A percentile compares a stretch with the other conserved stretches of the same genome.
Conservation (phyloP, 2,888 invertebrate genomes). For the Pachymerium ferrugineum region DNA sequence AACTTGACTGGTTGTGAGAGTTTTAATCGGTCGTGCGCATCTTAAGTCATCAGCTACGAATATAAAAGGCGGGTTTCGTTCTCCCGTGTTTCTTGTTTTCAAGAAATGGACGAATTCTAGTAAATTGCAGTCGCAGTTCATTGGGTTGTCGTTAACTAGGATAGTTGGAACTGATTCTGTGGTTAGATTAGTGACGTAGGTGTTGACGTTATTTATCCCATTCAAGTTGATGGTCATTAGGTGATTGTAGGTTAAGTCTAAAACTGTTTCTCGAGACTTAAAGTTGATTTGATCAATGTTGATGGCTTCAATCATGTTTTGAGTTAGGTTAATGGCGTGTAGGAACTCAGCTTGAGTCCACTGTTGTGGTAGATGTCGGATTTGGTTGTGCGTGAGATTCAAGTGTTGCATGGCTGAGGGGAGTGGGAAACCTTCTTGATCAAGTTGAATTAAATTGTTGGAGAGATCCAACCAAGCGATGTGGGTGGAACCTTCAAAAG, state of each 20-base stretch:
- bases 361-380: neutral
- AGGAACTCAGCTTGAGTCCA: neutral
- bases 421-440: neutral
- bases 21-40: neutral
- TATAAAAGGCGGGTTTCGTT: neutral
- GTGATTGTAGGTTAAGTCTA: constrained; percentile 2
- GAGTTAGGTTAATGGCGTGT: neutral
- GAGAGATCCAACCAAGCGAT: constrained; percentile 21
- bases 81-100: neutral
- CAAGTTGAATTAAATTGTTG: neutral
- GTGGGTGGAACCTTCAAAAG: constrained; percentile 12
- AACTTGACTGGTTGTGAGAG: neutral
- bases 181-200: neutral
- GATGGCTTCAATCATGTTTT: neutral
- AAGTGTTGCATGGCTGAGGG: neutral
- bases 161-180: neutral
- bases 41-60: neutral
- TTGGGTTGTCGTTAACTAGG: constrained; percentile 1
- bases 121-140: constrained; percentile 28
- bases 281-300: neutral
- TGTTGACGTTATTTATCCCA: neutral
- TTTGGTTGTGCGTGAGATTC: constrained; percentile 1
- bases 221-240: constrained; percentile 9
- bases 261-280: neutral
- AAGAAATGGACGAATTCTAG: neutral